Evolutionary conservation across 1,140 invertebrate genomes (phyloP).

Genomic region (Vanessa tameamea): DNA sequence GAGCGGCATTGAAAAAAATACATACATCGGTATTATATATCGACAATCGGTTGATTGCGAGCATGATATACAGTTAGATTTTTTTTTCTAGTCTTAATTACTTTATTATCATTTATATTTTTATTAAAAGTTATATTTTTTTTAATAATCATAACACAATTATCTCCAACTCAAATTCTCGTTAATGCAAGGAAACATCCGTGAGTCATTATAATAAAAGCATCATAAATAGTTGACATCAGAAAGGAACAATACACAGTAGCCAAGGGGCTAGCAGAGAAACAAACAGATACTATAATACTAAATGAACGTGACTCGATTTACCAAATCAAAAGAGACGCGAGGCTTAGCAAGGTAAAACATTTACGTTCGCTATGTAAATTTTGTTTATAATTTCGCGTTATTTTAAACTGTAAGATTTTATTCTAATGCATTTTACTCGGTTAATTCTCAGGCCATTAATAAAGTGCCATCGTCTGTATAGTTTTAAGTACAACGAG

Average conservation of each 20-base stretch:
- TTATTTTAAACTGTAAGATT: conserved; percentile 69
- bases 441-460: conserved; percentile 80
- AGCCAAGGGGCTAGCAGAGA: conserved; percentile 52
- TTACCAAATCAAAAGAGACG: conserved; percentile 76
- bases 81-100: conserved; percentile 15
- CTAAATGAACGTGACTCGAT: conserved; percentile 68
- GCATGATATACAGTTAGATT: conserved; percentile 14
- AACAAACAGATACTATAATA: conserved; percentile 61
- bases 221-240: conserved; percentile 66
- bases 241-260: conserved; percentile 59
- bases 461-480: conserved; percentile 78
- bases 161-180: conserved; percentile 51
- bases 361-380: conserved; percentile 70
- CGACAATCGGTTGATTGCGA: neutral
- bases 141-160: conserved; percentile 10
- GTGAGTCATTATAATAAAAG: conserved; percentile 66
- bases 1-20: conserved; percentile 4
- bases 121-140: neutral
- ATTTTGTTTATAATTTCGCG: conserved; percentile 76
- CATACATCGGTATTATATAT: neutral
- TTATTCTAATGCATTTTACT: conserved; percentile 79
- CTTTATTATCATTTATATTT: neutral
- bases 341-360: conserved; percentile 71
- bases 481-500: conserved; percentile 74
- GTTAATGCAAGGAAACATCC: conserved; percentile 50